Conservation (phyloP, 1,140 invertebrate species). For the Pogonomyrmex barbatus region DNA sequence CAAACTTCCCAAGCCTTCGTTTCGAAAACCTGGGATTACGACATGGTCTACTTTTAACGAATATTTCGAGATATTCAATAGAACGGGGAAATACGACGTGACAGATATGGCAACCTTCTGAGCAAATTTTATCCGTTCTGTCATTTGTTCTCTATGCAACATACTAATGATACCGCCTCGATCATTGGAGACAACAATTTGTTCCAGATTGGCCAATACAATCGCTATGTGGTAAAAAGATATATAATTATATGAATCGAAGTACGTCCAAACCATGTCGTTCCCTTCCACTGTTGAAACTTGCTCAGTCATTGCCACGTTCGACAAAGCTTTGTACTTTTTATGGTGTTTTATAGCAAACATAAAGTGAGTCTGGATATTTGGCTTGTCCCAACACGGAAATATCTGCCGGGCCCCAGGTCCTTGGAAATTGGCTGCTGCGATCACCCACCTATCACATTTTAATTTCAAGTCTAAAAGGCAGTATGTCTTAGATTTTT, state of each 20-base stretch:
- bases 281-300: too few species aligned
- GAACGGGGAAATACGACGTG: conserved; percentile 65
- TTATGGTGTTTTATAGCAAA: conserved; percentile 85
- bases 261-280: conserved; percentile 83
- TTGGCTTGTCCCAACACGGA: not conserved
- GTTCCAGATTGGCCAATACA: conserved; percentile 88
- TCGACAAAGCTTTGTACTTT: conserved; percentile 83
- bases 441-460: not conserved
- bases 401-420: not conserved
- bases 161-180: not conserved
- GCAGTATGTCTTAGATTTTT: too few species aligned
- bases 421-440: not conserved
- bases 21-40: conserved; percentile 91
- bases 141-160: conserved; percentile 85
- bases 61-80: conserved; percentile 17
- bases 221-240: conserved; percentile 88
- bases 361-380: conserved; percentile 81
- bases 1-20: conserved; percentile 95
- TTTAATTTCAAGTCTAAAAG: too few species aligned
- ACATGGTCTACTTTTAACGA: conserved; percentile 87
- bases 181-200: not conserved
- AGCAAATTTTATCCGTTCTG: conserved; percentile 86
- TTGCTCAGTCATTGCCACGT: conserved; percentile 88
- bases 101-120: conserved; percentile 75
- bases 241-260: not conserved